Percentiles rank a stretch among this genome's conserved stretches.
phyloP scores from a whole-genome alignment of 2,888 invertebrate genomes.

The Mayetiola destructor region DNA sequence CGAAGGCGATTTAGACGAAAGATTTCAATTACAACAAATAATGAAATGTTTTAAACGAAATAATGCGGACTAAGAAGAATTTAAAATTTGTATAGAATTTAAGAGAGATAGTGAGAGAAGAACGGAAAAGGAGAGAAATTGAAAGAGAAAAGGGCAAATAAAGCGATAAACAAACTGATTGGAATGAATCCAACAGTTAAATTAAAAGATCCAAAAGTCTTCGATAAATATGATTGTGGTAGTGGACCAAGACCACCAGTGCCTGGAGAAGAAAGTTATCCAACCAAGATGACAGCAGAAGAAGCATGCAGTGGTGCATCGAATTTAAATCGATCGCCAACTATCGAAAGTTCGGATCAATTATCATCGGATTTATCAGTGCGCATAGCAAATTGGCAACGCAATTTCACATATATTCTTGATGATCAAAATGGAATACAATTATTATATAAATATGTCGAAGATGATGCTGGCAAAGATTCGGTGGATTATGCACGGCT shows the following conservation, averaged over 20 bases:
- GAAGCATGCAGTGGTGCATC: conserved; percentile 23
- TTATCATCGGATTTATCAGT: conserved; percentile 37
- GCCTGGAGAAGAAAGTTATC: conserved; percentile 49
- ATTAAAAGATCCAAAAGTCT: conserved; percentile 26
- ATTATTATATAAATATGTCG: conserved; percentile 69
- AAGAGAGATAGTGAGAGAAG: neutral
- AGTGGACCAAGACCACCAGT: conserved; percentile 65
- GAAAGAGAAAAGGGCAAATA: neutral
- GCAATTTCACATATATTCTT: conserved; percentile 66
- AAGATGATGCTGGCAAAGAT: conserved; percentile 61
- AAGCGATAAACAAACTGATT: neutral
- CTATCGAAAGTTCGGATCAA: no score
- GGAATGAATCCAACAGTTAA: conserved; percentile 33
- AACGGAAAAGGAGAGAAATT: no score
- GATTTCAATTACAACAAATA: neutral
- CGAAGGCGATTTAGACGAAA: neutral
- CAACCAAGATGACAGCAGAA: conserved; percentile 35
- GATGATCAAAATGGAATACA: conserved; percentile 83
- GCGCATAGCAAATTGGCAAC: conserved; percentile 78
- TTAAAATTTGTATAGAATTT: neutral
- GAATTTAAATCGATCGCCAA: conserved; percentile 17
- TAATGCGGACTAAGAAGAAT: neutral
- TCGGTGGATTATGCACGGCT: conserved; percentile 50
- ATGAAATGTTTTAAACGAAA: neutral
- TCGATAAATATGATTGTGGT: conserved; percentile 35